Conservation (phyloP, 2,888 invertebrate genomes). For the Griposia aprilina region DNA sequence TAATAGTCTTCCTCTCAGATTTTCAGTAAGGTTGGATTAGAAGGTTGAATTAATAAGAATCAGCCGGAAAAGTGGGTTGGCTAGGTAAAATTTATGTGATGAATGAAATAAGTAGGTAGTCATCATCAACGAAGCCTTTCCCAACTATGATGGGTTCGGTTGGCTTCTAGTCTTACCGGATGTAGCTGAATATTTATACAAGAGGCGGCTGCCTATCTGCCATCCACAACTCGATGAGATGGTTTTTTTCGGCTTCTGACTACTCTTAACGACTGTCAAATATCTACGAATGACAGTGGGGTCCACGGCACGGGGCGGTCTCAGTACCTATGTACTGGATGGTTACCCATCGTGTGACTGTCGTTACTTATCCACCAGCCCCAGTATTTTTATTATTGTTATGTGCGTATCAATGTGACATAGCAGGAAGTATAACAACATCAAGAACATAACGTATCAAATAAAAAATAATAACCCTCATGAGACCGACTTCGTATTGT, state of each 20-base stretch:
- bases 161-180: neutral
- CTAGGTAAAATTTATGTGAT: neutral
- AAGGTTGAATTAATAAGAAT: no score
- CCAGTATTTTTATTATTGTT: conserved; percentile 20
- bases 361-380: neutral
- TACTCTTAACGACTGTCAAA: neutral
- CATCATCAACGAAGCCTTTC: neutral
- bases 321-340: neutral
- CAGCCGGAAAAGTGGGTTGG: neutral
- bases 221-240: neutral
- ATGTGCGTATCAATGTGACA: neutral
- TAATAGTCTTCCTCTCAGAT: neutral
- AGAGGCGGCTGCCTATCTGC: neutral
- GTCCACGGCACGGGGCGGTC: neutral
- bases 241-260: neutral
- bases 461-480: conserved; percentile 42
- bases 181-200: neutral
- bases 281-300: neutral
- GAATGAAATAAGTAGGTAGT: neutral
- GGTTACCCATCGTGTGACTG: neutral
- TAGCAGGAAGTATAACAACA: conserved; percentile 43
- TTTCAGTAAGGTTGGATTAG: neutral
- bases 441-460: conserved; percentile 24
- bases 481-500: conserved; percentile 43
- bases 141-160: neutral